phyloP scores from a whole-genome alignment of 2,113 vertebrate species.

The Aleadryas rufinucha region DNA sequence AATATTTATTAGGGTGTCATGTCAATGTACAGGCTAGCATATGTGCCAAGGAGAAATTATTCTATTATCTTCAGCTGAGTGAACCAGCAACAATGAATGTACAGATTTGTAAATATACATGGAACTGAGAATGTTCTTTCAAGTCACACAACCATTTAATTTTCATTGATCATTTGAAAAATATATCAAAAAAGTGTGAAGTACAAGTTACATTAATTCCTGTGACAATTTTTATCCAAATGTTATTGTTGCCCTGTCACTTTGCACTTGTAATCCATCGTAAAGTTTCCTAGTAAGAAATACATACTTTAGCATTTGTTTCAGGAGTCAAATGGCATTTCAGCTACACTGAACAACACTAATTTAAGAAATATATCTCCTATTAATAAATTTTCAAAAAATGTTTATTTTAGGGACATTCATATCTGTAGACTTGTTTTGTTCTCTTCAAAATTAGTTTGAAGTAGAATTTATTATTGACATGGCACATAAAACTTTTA shows the following conservation, averaged over 20 bases:
- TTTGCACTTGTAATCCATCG: not conserved
- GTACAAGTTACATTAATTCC: not conserved
- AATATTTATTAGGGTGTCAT: slow-evolving; percentile 59
- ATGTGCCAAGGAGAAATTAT: slow-evolving; percentile 41
- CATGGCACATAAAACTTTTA: not conserved
- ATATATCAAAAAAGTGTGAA: not conserved
- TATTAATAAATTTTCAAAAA: not conserved
- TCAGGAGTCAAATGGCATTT: not conserved
- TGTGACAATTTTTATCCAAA: slow-evolving; percentile 2
- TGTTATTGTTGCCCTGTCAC: not conserved
- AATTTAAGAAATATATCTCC: not conserved
- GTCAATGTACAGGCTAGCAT: slow-evolving; percentile 51
- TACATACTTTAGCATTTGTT: not conserved
- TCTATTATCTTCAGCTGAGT: slow-evolving; percentile 16
- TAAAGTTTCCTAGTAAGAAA: not conserved
- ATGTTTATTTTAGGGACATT: not conserved
- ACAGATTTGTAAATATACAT: not conserved
- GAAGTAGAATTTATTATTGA: not conserved
- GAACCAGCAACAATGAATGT: not conserved
- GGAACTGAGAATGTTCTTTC: not conserved
- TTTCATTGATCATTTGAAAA: not conserved
- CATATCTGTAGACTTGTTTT: not conserved
- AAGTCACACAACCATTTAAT: not conserved
- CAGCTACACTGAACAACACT: not conserved
- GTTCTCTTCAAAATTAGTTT: not conserved